phyloP scores from a whole-genome alignment of 2,888 invertebrate species.

The Gryllus longicercus region DNA sequence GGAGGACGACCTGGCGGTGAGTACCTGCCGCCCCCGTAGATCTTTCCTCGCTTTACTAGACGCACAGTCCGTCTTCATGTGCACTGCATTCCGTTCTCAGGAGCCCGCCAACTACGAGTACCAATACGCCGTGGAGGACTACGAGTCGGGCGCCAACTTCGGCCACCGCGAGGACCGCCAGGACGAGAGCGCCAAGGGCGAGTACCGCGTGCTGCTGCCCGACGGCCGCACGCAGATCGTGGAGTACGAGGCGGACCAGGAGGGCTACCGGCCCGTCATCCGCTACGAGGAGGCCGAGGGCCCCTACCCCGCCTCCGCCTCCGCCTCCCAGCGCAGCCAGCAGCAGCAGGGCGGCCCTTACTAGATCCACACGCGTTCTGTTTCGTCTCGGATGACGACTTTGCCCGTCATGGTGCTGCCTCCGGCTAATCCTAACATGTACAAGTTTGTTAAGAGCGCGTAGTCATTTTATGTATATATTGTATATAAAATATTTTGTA shows the following conservation, averaged over 20 bases:
- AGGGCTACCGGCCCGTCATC: conserved; percentile 60
- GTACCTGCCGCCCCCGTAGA: neutral
- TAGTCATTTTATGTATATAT: too few relatives aligned
- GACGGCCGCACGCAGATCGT: conserved; percentile 63
- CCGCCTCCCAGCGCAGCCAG: conserved; percentile 45
- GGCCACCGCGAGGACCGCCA: conserved; percentile 63
- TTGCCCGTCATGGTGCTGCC: too few relatives aligned
- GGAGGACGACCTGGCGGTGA: neutral
- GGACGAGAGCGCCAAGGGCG: conserved; percentile 60
- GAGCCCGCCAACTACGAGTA: conserved; percentile 63
- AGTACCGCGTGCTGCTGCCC: conserved; percentile 62
- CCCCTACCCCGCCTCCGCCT: conserved; percentile 47
- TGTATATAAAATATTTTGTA: too few relatives aligned
- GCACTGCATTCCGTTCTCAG: conserved; percentile 43
- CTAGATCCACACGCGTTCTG: too few relatives aligned
- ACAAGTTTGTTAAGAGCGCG: too few relatives aligned
- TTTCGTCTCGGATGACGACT: too few relatives aligned
- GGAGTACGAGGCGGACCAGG: conserved; percentile 60
- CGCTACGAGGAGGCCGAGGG: conserved; percentile 45
- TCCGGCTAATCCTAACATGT: too few relatives aligned
- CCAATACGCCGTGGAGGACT: conserved; percentile 62
- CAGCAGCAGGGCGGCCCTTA: too few relatives aligned
- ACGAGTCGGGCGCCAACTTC: conserved; percentile 56
- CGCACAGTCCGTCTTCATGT: neutral
- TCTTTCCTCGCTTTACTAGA: neutral